Evolutionary conservation across 2,888 invertebrate genomes (phyloP).

Genomic region (Thecophora atra): DNA sequence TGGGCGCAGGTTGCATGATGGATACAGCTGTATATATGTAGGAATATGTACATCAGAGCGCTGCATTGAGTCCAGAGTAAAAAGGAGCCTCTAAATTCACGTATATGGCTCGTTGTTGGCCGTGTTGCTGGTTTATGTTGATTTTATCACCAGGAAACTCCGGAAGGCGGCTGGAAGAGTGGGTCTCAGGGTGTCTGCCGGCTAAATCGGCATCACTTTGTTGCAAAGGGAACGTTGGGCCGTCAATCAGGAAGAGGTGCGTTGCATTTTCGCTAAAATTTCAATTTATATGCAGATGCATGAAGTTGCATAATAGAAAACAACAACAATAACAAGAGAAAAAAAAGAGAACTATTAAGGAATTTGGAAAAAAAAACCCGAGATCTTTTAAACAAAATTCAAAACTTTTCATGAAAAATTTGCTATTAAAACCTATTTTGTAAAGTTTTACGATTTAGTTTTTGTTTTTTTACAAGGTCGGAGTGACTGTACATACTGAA

Average conservation of each 20-base stretch:
- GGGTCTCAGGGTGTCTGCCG: conserved; percentile 29
- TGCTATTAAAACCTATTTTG: too few relatives aligned
- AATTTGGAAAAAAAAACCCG: neutral
- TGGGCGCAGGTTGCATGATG: neutral
- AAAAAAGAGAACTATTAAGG: conserved; percentile 1
- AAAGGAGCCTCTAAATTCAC: neutral
- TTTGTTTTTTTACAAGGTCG: too few relatives aligned
- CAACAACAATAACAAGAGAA: conserved; percentile 25
- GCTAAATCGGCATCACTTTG: neutral
- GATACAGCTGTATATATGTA: neutral
- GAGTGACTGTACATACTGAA: too few relatives aligned
- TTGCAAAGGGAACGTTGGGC: neutral
- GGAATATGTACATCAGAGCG: neutral
- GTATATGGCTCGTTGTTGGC: neutral
- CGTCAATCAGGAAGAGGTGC: conserved; percentile 18
- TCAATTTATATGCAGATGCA: conserved; percentile 47
- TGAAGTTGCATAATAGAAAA: conserved; percentile 41
- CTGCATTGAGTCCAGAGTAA: neutral
- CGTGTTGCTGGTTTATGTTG: neutral
- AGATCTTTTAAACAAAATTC: neutral
- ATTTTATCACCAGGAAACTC: neutral
- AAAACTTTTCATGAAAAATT: too few relatives aligned
- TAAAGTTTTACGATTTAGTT: too few relatives aligned
- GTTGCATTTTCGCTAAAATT: conserved; percentile 37
- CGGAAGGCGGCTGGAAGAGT: neutral